A percentile compares a stretch with the other conserved stretches of the same genome.
These are phyloP conservation scores for Argentina silus DNA, from an alignment of 2,797 vertebrate genomes.

Conservation along the genomic window DNA sequence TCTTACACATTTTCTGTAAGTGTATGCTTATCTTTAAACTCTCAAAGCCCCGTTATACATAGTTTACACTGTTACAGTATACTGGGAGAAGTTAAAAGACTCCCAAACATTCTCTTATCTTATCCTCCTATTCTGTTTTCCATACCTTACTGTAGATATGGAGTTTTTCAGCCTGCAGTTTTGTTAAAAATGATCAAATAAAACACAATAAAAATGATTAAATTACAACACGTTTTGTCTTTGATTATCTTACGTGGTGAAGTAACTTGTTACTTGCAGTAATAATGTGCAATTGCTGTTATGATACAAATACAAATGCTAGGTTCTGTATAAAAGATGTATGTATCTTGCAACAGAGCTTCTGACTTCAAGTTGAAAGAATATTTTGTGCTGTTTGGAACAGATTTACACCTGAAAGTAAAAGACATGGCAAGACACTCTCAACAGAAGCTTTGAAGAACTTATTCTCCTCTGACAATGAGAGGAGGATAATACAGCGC, in stretches of 20 bases:
- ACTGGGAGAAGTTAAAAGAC: background rate
- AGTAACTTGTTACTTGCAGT: too few species aligned
- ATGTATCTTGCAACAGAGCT: background rate
- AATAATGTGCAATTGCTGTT: too few species aligned
- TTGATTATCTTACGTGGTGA: background rate
- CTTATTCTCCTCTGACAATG: slow-evolving; percentile 46
- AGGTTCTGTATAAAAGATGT: too few species aligned
- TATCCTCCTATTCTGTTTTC: slow-evolving; percentile 9
- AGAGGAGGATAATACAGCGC: slow-evolving; percentile 47
- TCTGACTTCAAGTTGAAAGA: background rate
- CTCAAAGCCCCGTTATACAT: background rate
- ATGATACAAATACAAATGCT: too few species aligned
- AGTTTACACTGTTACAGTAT: background rate
- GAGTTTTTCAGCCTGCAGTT: slow-evolving; percentile 62
- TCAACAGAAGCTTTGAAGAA: slow-evolving; percentile 30
- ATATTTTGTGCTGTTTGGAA: slow-evolving; percentile 11
- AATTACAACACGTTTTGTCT: background rate
- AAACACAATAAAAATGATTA: slow-evolving; percentile 47
- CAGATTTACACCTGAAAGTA: slow-evolving; percentile 14
- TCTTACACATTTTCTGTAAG: background rate
- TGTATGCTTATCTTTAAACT: slow-evolving; percentile 1
- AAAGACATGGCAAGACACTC: background rate
- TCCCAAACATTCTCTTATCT: slow-evolving; percentile 17
- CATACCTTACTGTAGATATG: slow-evolving; percentile 7
- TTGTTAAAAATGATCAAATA: slow-evolving; percentile 61